A percentile compares a stretch with the other conserved stretches of the same genome.
phyloP scores from a whole-genome alignment of 2,888 invertebrate species.

The Acleris laterana region DNA sequence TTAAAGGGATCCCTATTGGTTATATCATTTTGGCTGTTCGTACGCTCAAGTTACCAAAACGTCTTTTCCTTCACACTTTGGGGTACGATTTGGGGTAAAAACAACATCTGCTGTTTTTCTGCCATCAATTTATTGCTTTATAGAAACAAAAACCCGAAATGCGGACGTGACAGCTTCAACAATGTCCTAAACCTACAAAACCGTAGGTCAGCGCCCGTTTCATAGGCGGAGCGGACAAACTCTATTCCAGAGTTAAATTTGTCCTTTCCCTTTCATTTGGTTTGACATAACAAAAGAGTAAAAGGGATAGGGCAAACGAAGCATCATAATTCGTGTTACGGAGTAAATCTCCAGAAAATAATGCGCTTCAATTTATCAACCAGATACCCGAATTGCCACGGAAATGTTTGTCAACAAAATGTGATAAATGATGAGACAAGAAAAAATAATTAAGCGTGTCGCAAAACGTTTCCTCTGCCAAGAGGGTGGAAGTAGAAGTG shows the following conservation, averaged over 20 bases:
- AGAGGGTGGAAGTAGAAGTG: conserved; percentile 25
- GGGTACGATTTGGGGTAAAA: background rate
- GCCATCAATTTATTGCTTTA: conserved; percentile 2
- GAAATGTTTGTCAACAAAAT: conserved; percentile 34
- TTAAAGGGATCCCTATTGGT: too few species aligned
- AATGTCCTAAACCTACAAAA: conserved; percentile 30
- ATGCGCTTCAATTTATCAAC: conserved; percentile 36
- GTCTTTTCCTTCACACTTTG: background rate
- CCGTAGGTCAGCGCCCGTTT: conserved; percentile 15
- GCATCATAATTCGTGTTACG: too few species aligned
- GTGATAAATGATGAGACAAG: conserved; percentile 34
- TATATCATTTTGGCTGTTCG: too few species aligned
- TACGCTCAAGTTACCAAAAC: background rate
- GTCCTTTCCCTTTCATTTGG: too few species aligned
- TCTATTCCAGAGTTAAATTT: too few species aligned
- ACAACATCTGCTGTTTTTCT: conserved; percentile 2
- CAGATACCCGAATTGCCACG: conserved; percentile 29
- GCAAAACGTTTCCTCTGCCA: conserved; percentile 25
- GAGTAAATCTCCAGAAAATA: conserved; percentile 19
- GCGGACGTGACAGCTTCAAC: conserved; percentile 22
- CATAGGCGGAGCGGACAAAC: too few species aligned
- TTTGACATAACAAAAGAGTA: too few species aligned
- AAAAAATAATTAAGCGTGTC: conserved; percentile 37
- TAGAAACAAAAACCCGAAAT: conserved; percentile 14
- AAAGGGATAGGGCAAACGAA: too few species aligned